Evolutionary conservation across 2,888 invertebrate species (phyloP).

Genomic region (Lysandra bellargus): DNA sequence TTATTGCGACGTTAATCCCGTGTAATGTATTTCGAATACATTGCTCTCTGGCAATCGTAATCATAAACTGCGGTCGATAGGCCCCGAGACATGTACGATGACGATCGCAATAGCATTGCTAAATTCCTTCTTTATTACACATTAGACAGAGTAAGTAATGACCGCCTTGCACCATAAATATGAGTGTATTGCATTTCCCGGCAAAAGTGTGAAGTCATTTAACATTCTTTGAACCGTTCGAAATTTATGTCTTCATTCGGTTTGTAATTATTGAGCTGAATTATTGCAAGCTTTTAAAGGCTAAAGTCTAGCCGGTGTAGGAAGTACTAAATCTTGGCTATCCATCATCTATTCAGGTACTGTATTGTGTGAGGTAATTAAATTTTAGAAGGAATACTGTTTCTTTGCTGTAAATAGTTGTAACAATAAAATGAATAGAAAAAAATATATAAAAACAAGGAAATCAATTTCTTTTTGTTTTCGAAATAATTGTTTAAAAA

Average conservation of each 20-base stretch:
- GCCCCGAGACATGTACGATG: slow-evolving; percentile 36
- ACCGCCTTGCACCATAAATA: slow-evolving; percentile 52
- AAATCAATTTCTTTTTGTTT: too few relatives aligned
- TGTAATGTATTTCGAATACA: slow-evolving; percentile 44
- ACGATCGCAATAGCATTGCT: slow-evolving; percentile 35
- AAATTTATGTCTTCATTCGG: slow-evolving; percentile 45
- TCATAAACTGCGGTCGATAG: slow-evolving; percentile 35
- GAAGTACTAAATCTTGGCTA: slow-evolving; percentile 20
- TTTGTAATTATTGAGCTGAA: slow-evolving; percentile 33
- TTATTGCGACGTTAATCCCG: slow-evolving; percentile 43
- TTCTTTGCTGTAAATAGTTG: too few relatives aligned
- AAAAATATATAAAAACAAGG: background rate
- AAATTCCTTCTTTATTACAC: slow-evolving; percentile 35
- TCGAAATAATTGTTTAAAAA: too few relatives aligned
- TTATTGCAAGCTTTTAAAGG: slow-evolving; percentile 38
- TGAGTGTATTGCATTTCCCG: slow-evolving; percentile 52
- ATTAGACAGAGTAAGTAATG: slow-evolving; percentile 41
- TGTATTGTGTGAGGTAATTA: background rate
- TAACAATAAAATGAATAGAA: background rate
- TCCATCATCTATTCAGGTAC: background rate
- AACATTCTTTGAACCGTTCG: slow-evolving; percentile 49
- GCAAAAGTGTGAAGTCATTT: slow-evolving; percentile 54
- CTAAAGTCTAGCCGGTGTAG: slow-evolving; percentile 33
- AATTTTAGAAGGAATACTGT: background rate
- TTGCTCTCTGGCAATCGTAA: slow-evolving; percentile 37